phyloP scores from a whole-genome alignment of 2,113 vertebrate genomes.

The Seriola rivoliana region DNA sequence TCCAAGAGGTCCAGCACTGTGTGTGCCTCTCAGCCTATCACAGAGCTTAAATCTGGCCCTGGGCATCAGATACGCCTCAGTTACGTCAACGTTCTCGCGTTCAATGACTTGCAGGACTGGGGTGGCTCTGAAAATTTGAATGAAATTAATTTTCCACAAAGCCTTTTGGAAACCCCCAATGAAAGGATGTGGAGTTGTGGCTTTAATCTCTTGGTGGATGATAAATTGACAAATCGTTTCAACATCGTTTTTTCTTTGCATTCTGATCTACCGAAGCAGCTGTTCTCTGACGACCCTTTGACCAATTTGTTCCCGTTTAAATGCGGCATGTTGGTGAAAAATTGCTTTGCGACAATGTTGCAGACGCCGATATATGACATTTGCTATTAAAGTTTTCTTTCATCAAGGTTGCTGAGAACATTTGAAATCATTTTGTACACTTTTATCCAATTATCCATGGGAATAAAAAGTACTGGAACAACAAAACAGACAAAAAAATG shows the following conservation, averaged over 20 bases:
- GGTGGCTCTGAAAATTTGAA: not conserved
- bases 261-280: not conserved
- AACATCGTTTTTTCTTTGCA: not conserved
- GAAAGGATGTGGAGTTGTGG: not conserved
- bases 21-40: not conserved
- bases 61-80: not conserved
- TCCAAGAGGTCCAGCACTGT: conserved; percentile 16
- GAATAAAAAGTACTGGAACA: not conserved
- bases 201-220: not conserved
- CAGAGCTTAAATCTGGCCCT: not conserved
- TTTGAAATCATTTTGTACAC: not conserved
- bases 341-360: not conserved
- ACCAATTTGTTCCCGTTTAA: not conserved
- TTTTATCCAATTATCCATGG: conserved; percentile 11
- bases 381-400: not conserved
- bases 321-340: not conserved
- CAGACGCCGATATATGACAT: not conserved
- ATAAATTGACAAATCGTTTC: not conserved
- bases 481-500: conserved; percentile 14
- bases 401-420: not conserved
- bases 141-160: not conserved
- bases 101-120: not conserved
- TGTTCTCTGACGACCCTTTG: not conserved
- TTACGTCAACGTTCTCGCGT: not conserved
- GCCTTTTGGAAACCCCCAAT: not conserved